Conservation (phyloP, 2,888 invertebrate genomes). For the Lumbricus terrestris region DNA sequence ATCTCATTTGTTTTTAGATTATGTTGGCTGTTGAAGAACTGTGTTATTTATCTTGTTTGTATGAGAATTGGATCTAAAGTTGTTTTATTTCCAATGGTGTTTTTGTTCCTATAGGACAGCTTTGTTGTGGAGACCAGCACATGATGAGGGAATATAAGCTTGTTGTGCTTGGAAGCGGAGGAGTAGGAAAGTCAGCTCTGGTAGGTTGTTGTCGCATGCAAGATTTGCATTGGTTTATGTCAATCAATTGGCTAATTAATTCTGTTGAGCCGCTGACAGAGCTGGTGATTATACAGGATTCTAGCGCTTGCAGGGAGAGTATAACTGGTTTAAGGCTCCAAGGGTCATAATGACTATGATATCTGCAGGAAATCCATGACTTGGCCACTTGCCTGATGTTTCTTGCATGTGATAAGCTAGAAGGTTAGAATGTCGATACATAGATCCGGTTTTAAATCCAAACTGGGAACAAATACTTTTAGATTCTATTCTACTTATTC, state of each 20-base stretch:
- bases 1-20: neutral
- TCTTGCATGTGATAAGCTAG: neutral
- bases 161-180: slow-evolving; percentile 98
- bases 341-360: neutral
- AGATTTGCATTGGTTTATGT: neutral
- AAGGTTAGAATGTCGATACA: neutral
- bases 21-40: neutral
- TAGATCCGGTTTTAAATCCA: neutral
- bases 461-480: neutral
- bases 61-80: neutral
- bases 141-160: slow-evolving; percentile 99
- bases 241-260: neutral
- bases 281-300: neutral
- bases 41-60: neutral
- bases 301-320: no score
- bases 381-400: neutral
- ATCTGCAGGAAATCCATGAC: neutral
- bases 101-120: neutral
- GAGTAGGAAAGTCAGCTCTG: slow-evolving; percentile 98
- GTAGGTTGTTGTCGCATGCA: slow-evolving; percentile 49
- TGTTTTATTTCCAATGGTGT: neutral
- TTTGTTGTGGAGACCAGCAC: neutral
- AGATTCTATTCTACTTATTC: neutral
- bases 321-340: neutral
- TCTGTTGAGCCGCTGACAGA: neutral